phyloP scores from a whole-genome alignment of 2,888 invertebrate genomes.

The Phortica magna region DNA sequence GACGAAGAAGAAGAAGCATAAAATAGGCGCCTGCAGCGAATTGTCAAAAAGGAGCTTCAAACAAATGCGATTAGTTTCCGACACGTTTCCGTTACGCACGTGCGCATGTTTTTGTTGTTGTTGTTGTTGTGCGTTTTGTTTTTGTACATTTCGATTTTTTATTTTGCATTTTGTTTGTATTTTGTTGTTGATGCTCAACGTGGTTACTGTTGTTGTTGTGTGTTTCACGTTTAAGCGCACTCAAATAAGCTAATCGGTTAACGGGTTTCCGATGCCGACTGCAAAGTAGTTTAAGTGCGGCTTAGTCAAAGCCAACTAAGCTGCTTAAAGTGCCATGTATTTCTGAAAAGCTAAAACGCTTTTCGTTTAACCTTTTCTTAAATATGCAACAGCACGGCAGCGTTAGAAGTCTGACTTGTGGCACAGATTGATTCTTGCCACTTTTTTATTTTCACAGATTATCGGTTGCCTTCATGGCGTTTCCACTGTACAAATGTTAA shows the following conservation, averaged over 20 bases:
- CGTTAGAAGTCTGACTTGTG: too few species aligned
- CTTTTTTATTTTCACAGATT: background rate
- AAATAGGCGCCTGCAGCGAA: too few species aligned
- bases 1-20: background rate
- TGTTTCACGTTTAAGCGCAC: background rate
- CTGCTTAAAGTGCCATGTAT: background rate
- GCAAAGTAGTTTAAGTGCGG: background rate
- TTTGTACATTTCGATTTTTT: background rate
- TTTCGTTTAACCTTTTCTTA: background rate
- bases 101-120: background rate
- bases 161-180: background rate
- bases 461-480: background rate
- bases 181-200: background rate
- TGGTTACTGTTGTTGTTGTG: background rate
- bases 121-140: background rate
- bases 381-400: background rate
- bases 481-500: conserved; percentile 1
- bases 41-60: background rate
- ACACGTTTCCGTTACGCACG: conserved; percentile 5
- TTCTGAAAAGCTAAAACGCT: background rate
- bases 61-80: conserved; percentile 16
- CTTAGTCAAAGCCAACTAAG: background rate
- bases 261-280: background rate
- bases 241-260: background rate
- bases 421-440: too few species aligned